Conservation (phyloP, 1,140 invertebrate species). For the Phortica variegata region DNA sequence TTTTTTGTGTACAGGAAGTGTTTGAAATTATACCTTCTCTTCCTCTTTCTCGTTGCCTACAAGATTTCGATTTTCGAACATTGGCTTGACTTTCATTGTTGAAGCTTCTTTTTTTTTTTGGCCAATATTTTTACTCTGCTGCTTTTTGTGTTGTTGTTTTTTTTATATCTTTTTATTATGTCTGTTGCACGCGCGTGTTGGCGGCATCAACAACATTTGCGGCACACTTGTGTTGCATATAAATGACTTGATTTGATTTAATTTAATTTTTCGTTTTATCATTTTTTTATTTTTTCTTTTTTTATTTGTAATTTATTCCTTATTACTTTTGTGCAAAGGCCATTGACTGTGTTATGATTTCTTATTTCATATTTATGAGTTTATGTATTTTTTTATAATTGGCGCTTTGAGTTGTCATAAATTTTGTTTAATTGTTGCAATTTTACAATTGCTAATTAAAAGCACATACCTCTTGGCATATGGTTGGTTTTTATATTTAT, state of each 20-base stretch:
- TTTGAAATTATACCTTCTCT: too few relatives aligned
- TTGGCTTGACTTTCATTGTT: too few relatives aligned
- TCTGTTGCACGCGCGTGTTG: slow-evolving; percentile 13
- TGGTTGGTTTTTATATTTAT: neutral
- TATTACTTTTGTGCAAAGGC: slow-evolving; percentile 29
- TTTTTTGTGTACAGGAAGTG: too few relatives aligned
- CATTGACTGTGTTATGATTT: too few relatives aligned
- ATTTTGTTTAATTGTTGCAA: neutral
- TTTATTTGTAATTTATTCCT: slow-evolving; percentile 19
- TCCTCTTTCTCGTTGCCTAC: too few relatives aligned
- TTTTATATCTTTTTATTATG: slow-evolving; percentile 15
- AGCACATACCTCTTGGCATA: neutral
- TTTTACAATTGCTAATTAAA: neutral
- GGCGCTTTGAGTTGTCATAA: neutral
- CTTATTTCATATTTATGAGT: slow-evolving; percentile 22
- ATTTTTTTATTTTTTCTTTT: slow-evolving; percentile 12
- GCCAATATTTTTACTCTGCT: neutral
- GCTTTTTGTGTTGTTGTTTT: slow-evolving; percentile 4
- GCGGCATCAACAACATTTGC: too few relatives aligned
- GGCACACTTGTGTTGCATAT: too few relatives aligned
- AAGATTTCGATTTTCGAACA: too few relatives aligned
- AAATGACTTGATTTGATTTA: too few relatives aligned
- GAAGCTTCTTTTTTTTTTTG: neutral
- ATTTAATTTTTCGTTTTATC: slow-evolving; percentile 25
- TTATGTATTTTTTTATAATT: slow-evolving; percentile 9